Base-by-base conservation (phyloP, 2,888 invertebrate genomes). In the Pardosa pseudoannulata region DNA sequence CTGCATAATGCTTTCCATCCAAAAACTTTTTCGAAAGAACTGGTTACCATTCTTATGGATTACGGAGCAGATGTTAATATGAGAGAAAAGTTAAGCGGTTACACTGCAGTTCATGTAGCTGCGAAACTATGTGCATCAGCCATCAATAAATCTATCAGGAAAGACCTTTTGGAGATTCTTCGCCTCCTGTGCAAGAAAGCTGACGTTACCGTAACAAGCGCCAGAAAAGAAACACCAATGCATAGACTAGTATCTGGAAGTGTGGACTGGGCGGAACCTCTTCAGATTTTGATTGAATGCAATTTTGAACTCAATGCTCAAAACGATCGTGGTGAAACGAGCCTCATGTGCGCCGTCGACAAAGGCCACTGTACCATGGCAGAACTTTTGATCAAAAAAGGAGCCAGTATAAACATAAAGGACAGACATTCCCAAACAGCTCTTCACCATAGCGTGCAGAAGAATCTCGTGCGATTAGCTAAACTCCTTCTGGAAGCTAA, bases 401-500 rank as follows among this genome's bases (percentile, higher is more conserved):
- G 88, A 1, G 73, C 88, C 5, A 64, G 82, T 41, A 68, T 89
- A 16, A 89, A 87, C 39, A 50, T 85, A 1, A 80, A 80, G 32
- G 88, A 89, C 72, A 79, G 88, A 9, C 88, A 89, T 72, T 76
- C 71, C 13, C 88, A 88, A 74, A 89, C 89, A 23, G 88, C 90
- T 11, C 72, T 90, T 16, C 90, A 90, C 71, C 89, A 90, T 75
- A 90, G 90, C n/a, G 89, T 89, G 6, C 78, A 83, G 41, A 90
- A 89, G 78, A 89, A 90, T 67, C 88, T 89, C 5, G 64, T 76
- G 7, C 65, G 68, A 2, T 39, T 90, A 32, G 88, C 85, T 0
- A 80, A 41, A 70, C n/a, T 86, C 46, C 56, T 90, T 9, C 27
- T 88, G 13, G 89, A 90, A 13, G 87, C 87, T 2, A 89, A 89